phyloP scores from a whole-genome alignment of 2,113 vertebrate species.

The Oxyruncus cristatus region DNA sequence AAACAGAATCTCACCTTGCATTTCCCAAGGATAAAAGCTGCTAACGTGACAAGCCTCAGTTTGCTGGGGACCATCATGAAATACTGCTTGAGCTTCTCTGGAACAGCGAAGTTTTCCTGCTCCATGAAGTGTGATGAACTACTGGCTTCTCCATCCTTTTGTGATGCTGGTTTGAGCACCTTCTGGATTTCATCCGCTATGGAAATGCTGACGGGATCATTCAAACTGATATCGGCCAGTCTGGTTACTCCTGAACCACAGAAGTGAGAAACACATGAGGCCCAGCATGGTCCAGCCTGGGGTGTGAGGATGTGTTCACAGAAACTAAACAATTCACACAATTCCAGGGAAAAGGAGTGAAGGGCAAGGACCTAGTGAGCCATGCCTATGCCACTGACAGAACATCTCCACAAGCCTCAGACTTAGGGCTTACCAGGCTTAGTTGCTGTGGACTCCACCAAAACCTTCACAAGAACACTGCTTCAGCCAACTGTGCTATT shows the following conservation, averaged over 20 bases:
- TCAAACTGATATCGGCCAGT: slow-evolving; percentile 86
- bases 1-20: slow-evolving; percentile 79
- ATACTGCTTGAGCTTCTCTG: slow-evolving; percentile 83
- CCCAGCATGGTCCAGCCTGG: not conserved
- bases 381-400: not conserved
- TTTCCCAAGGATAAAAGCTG: slow-evolving; percentile 88
- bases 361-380: not conserved
- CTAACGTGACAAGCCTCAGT: slow-evolving; percentile 88
- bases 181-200: slow-evolving; percentile 67
- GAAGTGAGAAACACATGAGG: not conserved
- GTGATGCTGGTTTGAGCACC: not conserved
- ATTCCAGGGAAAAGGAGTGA: not conserved
- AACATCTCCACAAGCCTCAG: not conserved
- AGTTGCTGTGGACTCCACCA: not conserved
- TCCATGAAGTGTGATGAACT: not conserved
- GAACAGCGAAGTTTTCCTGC: slow-evolving; percentile 82
- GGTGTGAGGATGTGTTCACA: not conserved
- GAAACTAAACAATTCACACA: rapidly evolving
- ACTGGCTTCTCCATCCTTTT: not conserved
- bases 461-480: not conserved
- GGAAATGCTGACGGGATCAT: slow-evolving; percentile 80
- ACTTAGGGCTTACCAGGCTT: not conserved
- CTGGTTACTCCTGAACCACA: slow-evolving; percentile 78
- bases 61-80: slow-evolving; percentile 92
- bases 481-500: not conserved